phyloP scores from a whole-genome alignment of 2,113 vertebrate genomes.

The Zapornia atra region DNA sequence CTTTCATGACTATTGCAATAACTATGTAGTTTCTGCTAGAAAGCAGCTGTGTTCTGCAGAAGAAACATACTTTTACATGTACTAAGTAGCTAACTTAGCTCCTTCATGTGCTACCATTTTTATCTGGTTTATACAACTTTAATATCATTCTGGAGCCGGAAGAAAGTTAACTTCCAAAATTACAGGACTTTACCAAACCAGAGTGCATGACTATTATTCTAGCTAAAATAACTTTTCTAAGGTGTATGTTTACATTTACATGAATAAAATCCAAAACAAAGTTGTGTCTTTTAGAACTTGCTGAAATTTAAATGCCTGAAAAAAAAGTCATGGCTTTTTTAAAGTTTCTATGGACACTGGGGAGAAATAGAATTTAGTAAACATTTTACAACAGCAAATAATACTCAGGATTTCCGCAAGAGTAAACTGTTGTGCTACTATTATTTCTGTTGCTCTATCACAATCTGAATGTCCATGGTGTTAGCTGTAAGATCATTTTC shows the following conservation, averaged over 20 bases:
- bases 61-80: accelerated
- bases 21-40: neutral
- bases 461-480: neutral
- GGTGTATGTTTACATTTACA: neutral
- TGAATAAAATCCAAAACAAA: neutral
- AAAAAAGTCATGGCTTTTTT: neutral
- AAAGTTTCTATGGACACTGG: neutral
- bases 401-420: neutral
- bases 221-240: neutral
- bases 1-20: neutral
- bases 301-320: neutral
- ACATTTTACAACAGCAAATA: neutral
- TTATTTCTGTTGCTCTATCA: neutral
- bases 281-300: neutral
- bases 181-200: neutral
- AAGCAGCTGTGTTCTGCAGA: neutral
- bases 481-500: neutral
- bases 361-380: neutral
- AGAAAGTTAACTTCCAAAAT: neutral
- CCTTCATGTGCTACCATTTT: neutral
- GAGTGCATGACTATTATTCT: neutral
- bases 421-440: neutral
- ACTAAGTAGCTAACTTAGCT: neutral
- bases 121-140: neutral
- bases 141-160: neutral